Evolutionary conservation across 2,113 vertebrate genomes (phyloP).

Genomic region (Sphaerodactylus townsendi): DNA sequence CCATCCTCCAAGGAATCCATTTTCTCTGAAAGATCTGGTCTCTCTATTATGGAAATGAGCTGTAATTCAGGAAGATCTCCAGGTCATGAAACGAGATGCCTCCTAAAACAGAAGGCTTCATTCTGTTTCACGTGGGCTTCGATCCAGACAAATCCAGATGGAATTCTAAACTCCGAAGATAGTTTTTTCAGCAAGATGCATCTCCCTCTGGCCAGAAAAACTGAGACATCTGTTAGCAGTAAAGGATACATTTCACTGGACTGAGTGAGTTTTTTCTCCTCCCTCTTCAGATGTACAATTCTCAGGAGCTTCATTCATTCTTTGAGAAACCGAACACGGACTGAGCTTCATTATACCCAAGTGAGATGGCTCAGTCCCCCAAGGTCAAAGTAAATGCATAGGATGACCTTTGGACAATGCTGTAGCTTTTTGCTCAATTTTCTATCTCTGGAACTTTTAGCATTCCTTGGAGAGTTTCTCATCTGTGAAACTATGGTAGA

Average conservation of each 20-base stretch:
- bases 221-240: not conserved
- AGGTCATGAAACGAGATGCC: not conserved
- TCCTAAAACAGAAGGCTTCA: not conserved
- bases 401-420: not conserved
- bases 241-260: not conserved
- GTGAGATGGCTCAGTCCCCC: not conserved
- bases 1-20: no score
- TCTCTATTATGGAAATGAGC: no score
- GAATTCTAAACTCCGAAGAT: not conserved
- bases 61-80: no score
- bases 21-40: no score
- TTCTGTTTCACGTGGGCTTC: not conserved
- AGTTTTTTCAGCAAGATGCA: not conserved
- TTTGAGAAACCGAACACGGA: not conserved
- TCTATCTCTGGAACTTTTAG: not conserved
- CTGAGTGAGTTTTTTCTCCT: not conserved
- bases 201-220: not conserved
- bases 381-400: not conserved
- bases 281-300: not conserved
- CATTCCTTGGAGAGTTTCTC: not conserved
- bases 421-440: not conserved
- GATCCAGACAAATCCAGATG: not conserved
- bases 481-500: not conserved
- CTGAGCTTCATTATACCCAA: not conserved
- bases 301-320: not conserved